A percentile compares a stretch with the other conserved stretches of the same genome.
These are phyloP conservation scores for Aldrovandia affinis DNA, from an alignment of 2,797 vertebrate genomes.

Conservation along the genomic window DNA sequence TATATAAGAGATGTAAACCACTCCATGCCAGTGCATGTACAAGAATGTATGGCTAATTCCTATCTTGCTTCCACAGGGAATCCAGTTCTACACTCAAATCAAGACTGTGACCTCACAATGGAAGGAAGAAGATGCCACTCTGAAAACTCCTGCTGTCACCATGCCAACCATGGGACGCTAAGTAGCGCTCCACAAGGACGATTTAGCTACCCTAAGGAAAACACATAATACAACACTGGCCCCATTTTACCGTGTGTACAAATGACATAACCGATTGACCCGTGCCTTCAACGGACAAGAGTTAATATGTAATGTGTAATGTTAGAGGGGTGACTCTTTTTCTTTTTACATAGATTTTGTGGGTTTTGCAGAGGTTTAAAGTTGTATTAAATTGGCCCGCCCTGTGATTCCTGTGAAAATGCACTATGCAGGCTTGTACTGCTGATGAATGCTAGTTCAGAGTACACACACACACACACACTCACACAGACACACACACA, in stretches of 20 bases:
- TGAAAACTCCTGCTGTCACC: constrained; percentile 88
- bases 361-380: not conserved
- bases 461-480: too few relatives aligned
- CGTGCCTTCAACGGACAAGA: constrained; percentile 38
- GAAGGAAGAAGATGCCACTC: constrained; percentile 93
- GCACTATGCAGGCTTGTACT: constrained; percentile 37
- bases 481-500: too few relatives aligned
- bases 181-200: constrained; percentile 39
- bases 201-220: not conserved
- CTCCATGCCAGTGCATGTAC: too few relatives aligned
- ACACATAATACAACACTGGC: not conserved
- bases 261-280: constrained; percentile 20
- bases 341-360: constrained; percentile 11
- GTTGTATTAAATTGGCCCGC: not conserved
- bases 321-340: not conserved
- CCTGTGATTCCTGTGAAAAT: not conserved
- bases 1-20: too few relatives aligned
- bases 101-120: constrained; percentile 96
- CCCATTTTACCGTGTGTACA: not conserved
- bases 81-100: constrained; percentile 95
- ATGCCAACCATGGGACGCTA: constrained; percentile 97
- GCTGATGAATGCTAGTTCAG: too few relatives aligned
- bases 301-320: constrained; percentile 44
- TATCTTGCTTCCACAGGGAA: constrained; percentile 74
- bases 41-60: not conserved